Evolutionary conservation across 2,888 invertebrate genomes (phyloP).

Genomic region (Lepeophtheirus nordmannii): DNA sequence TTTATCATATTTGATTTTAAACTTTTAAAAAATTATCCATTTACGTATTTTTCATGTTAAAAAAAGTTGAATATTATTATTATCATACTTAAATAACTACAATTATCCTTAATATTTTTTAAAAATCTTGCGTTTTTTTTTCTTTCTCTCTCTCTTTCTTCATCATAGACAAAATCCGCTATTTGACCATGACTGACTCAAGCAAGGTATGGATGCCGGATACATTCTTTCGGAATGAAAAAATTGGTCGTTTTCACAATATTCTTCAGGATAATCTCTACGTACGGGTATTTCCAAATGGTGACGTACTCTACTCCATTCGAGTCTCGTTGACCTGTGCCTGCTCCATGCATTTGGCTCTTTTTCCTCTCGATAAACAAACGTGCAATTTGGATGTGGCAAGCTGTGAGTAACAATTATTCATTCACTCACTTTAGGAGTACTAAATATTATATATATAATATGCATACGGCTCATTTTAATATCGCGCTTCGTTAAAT

Average conservation of each 20-base stretch:
- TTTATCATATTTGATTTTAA: too few relatives aligned
- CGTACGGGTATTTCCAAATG: constrained; percentile 24
- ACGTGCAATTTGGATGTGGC: constrained; percentile 36
- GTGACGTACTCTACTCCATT: constrained; percentile 24
- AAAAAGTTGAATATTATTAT: too few relatives aligned
- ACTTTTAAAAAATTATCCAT: too few relatives aligned
- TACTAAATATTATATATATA: background rate
- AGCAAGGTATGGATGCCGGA: constrained; percentile 25
- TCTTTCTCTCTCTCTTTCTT: too few relatives aligned
- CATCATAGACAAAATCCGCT: constrained; percentile 21
- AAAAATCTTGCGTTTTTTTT: too few relatives aligned
- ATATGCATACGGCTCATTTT: background rate
- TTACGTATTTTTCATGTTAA: too few relatives aligned
- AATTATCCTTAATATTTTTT: too few relatives aligned
- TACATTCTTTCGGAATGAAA: constrained; percentile 25
- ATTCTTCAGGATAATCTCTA: constrained; percentile 24
- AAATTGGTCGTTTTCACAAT: constrained; percentile 24
- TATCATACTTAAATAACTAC: too few relatives aligned
- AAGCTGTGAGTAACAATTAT: constrained; percentile 33
- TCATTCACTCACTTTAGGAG: background rate
- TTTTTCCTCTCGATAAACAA: constrained; percentile 39
- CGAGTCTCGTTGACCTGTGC: constrained; percentile 36
- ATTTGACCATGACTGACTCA: constrained; percentile 25
- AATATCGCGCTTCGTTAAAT: background rate
- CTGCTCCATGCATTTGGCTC: constrained; percentile 38